These are phyloP conservation scores for Apotomis turbidana DNA, from an alignment of 2,888 invertebrate genomes.

Conservation along the genomic window DNA sequence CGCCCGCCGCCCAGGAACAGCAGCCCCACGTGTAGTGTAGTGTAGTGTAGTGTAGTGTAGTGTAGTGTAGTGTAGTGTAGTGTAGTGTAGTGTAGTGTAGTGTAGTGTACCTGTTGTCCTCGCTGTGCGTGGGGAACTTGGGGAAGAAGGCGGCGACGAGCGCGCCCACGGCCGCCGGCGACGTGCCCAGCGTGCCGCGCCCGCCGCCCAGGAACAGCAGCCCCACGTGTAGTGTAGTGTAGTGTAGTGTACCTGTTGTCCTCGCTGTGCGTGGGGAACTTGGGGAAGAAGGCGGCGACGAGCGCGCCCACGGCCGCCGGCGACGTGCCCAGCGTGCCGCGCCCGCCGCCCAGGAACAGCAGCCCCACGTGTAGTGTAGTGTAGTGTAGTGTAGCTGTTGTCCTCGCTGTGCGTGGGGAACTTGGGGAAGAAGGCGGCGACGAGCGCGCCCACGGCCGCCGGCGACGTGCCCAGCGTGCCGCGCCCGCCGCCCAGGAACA, in stretches of 20 bases:
- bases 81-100: too few relatives aligned
- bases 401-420: conserved; percentile 98
- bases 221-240: conserved; percentile 82
- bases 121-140: conserved; percentile 97
- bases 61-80: too few relatives aligned
- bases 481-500: conserved; percentile 97
- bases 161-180: conserved; percentile 94
- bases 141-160: conserved; percentile 97
- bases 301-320: conserved; percentile 95
- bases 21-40: too few relatives aligned
- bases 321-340: conserved; percentile 92
- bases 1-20: too few relatives aligned
- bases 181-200: conserved; percentile 91
- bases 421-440: conserved; percentile 98
- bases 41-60: too few relatives aligned
- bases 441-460: conserved; percentile 93
- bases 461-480: conserved; percentile 93
- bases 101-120: conserved; percentile 92
- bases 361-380: conserved; percentile 85
- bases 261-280: conserved; percentile 97
- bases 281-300: conserved; percentile 97
- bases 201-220: conserved; percentile 97
- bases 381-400: conserved; percentile 87
- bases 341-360: conserved; percentile 96
- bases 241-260: conserved; percentile 88